Evolutionary conservation across 2,888 invertebrate genomes (phyloP), one percentile per base, ranked within the genome.

Genomic region (Hemicrepidius hirtus): DNA sequence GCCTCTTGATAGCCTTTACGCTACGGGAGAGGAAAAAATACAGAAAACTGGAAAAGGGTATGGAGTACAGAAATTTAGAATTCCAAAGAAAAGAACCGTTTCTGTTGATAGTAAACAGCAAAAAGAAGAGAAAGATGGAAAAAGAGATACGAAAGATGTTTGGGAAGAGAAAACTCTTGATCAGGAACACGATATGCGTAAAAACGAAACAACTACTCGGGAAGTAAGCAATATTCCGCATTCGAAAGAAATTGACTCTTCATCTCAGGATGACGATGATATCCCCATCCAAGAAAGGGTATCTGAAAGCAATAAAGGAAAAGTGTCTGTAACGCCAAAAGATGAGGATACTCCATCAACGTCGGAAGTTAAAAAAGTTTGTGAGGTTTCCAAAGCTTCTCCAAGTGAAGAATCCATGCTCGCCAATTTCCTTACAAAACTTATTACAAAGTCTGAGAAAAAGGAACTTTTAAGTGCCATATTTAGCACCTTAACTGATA

Each of bases 1-100:
- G 0, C 88, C 89, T 0, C 75, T 89, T 41, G 87, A 88, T 71
- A 87, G 87, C 76, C 81, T 89, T 4, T 89, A 89, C 75, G 84
- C 86, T 0, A 82, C 82, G 0, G 84, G 86, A 18, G 85, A 87
- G 18, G 64, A 71, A 13, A 82, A 83, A 0, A 82, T 85, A 59
- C 82, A 84, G 0, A 86, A 84, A 74, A 86, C 86, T 9, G 87
- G 87, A 2, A 86, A 87, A 73, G 87, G 87, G 0, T 87, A 88
- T 75, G 87, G 88, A 4, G 77, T 89, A 13, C 88, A 89, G 71
- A 87, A 85, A 20, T 90, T 89, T 72, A 88, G 87, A 78, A 90
- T 90, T 70, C 90, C 90, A 0, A 90, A 89, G 79, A 87, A 86
- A 69, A 85, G 84, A n/a, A 79, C 82, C 2, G 84, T 53, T 5